Percentiles rank a stretch among this genome's conserved stretches.
Conservation (phyloP, 1,140 invertebrate genomes). For the Pollicipes pollicipes region DNA sequence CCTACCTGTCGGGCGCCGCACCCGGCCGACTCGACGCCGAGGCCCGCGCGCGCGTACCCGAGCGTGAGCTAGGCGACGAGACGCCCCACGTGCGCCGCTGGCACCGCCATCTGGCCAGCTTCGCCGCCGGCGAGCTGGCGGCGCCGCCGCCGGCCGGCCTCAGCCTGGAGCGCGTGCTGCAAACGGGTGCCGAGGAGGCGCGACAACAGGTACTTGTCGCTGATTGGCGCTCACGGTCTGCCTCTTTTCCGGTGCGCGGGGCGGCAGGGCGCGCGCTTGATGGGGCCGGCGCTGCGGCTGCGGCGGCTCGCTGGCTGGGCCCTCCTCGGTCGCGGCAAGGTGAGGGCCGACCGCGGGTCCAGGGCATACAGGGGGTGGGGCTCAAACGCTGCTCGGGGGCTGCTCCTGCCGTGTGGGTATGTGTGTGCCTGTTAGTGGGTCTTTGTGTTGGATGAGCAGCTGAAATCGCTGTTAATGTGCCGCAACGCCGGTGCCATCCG, state of each 20-base stretch:
- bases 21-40: constrained; percentile 12
- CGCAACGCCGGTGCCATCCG: no score
- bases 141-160: constrained; percentile 10
- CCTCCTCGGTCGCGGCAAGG: background rate
- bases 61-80: constrained; percentile 9
- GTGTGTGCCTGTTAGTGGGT: constrained; percentile 2
- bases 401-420: background rate
- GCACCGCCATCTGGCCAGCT: constrained; percentile 15
- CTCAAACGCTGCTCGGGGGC: constrained; percentile 8
- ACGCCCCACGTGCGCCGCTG: constrained; percentile 14
- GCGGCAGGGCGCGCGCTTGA: background rate
- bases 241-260: background rate
- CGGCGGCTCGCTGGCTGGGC: background rate
- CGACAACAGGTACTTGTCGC: background rate
- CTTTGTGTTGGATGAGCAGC: no score
- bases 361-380: constrained; percentile 8
- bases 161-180: background rate
- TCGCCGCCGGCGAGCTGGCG: constrained; percentile 12
- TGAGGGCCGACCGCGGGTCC: constrained; percentile 8
- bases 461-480: no score
- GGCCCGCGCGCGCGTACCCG: constrained; percentile 7
- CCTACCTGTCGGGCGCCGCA: constrained; percentile 13
- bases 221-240: background rate
- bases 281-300: background rate
- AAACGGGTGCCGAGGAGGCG: background rate